Percentiles rank a stretch among this genome's conserved stretches.
These are phyloP conservation scores for Orius insidiosus DNA, from an alignment of 1,140 invertebrate genomes.

Conservation along the genomic window DNA sequence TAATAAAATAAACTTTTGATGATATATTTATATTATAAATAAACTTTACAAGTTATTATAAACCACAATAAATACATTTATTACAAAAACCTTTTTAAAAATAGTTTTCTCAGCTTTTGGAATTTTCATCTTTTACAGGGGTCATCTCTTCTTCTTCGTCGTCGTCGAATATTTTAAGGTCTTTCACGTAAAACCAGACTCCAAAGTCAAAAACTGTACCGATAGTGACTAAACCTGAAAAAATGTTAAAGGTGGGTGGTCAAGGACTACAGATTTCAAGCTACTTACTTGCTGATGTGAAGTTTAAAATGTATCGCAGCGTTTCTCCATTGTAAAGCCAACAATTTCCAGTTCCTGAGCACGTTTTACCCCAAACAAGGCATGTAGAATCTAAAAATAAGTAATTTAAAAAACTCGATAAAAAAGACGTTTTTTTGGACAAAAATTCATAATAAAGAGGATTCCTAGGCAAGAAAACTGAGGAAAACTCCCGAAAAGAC, in stretches of 20 bases:
- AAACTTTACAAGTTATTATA: too few relatives aligned
- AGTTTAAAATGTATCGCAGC: slow-evolving; percentile 44
- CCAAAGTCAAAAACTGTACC: slow-evolving; percentile 44
- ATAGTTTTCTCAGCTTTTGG: too few relatives aligned
- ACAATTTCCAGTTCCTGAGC: slow-evolving; percentile 48
- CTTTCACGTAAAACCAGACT: slow-evolving; percentile 49
- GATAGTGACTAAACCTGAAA: slow-evolving; percentile 39
- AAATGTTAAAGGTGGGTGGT: too few relatives aligned
- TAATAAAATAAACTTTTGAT: too few relatives aligned
- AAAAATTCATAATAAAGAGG: too few relatives aligned
- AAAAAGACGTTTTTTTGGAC: too few relatives aligned
- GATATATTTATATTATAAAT: too few relatives aligned
- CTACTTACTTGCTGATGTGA: slow-evolving; percentile 42
- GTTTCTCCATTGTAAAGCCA: slow-evolving; percentile 50
- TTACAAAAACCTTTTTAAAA: too few relatives aligned
- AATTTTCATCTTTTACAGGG: slow-evolving; percentile 16
- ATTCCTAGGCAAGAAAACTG: too few relatives aligned
- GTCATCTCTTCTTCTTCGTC: slow-evolving; percentile 35
- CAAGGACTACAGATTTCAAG: background rate
- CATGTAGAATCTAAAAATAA: slow-evolving; percentile 46
- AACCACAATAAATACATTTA: too few relatives aligned
- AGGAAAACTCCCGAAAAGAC: too few relatives aligned
- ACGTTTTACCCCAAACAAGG: slow-evolving; percentile 56
- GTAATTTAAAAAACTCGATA: too few relatives aligned
- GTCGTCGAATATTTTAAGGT: slow-evolving; percentile 51